These are phyloP conservation scores for Holacanthus passer DNA, from an alignment of 2,113 vertebrate species.

Conservation along the genomic window DNA sequence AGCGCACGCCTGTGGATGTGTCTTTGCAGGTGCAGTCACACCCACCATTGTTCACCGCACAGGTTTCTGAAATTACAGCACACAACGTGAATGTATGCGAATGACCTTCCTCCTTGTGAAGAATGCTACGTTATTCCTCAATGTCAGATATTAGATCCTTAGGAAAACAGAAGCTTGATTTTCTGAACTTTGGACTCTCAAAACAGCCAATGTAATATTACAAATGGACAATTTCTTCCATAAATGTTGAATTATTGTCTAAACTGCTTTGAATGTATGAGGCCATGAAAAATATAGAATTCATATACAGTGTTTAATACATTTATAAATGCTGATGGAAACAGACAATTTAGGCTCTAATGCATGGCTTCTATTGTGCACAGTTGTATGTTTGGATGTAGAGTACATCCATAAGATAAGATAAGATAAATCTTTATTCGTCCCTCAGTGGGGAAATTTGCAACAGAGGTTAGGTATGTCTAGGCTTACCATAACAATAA, in stretches of 20 bases:
- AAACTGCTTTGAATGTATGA: neutral
- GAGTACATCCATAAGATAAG: neutral
- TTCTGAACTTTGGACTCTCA: neutral
- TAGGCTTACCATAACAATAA: neutral
- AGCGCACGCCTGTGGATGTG: conserved; percentile 96
- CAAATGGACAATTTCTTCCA: neutral
- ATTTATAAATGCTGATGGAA: conserved; percentile 1
- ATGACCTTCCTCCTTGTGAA: neutral
- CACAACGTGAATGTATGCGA: neutral
- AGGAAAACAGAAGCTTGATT: neutral
- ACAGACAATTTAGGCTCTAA: neutral
- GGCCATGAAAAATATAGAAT: neutral
- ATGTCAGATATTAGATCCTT: neutral
- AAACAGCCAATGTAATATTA: neutral
- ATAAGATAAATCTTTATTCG: too few species aligned
- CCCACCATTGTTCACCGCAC: conserved; percentile 96
- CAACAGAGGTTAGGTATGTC: neutral
- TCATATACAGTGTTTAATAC: neutral
- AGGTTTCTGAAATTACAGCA: conserved; percentile 89
- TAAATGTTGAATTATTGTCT: neutral
- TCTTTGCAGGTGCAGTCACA: conserved; percentile 98
- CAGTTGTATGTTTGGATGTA: neutral
- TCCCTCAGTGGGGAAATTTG: too few species aligned
- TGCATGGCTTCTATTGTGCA: neutral
- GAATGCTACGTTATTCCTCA: neutral